Evolutionary conservation across 2,113 vertebrate genomes (phyloP), one percentile per base, ranked within the genome.

Genomic region (Oostethus manadensis): DNA sequence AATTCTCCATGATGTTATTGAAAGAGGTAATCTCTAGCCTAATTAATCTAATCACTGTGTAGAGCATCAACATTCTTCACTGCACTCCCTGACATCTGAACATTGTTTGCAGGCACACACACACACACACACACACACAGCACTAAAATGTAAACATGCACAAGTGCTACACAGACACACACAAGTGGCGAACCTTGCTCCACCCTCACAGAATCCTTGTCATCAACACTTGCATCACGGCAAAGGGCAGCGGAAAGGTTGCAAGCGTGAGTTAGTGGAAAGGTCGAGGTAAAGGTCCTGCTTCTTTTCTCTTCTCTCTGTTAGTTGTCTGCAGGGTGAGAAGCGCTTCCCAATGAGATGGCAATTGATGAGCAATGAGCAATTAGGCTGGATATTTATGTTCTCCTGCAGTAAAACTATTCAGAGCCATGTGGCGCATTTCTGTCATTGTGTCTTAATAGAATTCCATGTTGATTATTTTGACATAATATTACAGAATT

Each of bases 181-280:
- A 55, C 58, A 54, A 35, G 10, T 17, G 29, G 33, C 11, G 8
- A 35, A 55, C 33, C 18, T 60, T 51, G 62, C 69, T 58, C 71
- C 64, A 51, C 68, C 75, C 70, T 58, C 56, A 49, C 68, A 56
- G 72, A 77, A 82, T 79, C 76, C 76, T 74, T 79, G 81, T 77
- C 86, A 86, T 88, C 83, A 85, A 88, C 84, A 84, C 86, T 82
- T 84, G 76, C 86, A 77, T 82, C 84, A 84, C 76, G 77, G 70
- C 85, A 87, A 88, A 87, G 84, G 86, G 77, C 84, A 86, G 64
- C 8, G 62, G 75, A 84, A 88, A 88, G 86, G 86, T 88, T 81
- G 78, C 77, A 68, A 62, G 86, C 83, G 80, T 86, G 83, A 87
- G 84, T 86, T 84, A 86, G 84, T 70, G 77, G 71, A 88, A 88